A percentile compares a stretch with the other conserved stretches of the same genome.
phyloP scores from a whole-genome alignment of 2,888 invertebrate species.

The Criorhina ranunculi region DNA sequence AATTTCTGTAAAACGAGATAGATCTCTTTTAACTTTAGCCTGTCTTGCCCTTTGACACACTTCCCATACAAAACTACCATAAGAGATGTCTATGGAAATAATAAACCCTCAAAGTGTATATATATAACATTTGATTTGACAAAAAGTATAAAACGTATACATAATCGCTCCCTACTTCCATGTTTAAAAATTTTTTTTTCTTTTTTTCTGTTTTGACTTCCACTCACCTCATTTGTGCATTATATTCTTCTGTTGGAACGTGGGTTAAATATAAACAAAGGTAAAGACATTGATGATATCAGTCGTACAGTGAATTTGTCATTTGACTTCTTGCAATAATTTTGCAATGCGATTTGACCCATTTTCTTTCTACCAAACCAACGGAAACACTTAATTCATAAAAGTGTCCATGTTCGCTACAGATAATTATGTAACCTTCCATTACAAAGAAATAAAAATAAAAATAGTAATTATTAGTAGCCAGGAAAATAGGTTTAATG shows the following conservation, averaged over 20 bases:
- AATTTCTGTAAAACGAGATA: too few species aligned
- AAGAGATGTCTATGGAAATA: too few species aligned
- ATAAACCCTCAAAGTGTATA: too few species aligned
- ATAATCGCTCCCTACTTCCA: slow-evolving; percentile 1
- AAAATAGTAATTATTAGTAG: slow-evolving; percentile 5
- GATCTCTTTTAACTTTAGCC: too few species aligned
- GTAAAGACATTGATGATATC: slow-evolving; percentile 24
- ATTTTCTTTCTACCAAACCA: slow-evolving; percentile 28
- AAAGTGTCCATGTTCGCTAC: slow-evolving; percentile 13
- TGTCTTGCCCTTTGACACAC: too few species aligned
- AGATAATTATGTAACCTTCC: slow-evolving; percentile 17
- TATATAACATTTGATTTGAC: too few species aligned
- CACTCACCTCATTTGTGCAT: neutral
- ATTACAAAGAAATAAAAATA: neutral
- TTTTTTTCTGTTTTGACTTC: neutral
- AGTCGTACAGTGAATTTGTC: slow-evolving; percentile 33
- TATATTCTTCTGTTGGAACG: slow-evolving; percentile 23
- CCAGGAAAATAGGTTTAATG: neutral
- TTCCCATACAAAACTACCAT: too few species aligned
- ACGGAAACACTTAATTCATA: slow-evolving; percentile 39
- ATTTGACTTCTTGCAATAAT: slow-evolving; percentile 38
- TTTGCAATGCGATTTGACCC: slow-evolving; percentile 47
- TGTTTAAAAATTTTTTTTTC: slow-evolving; percentile 10
- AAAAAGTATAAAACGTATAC: neutral
- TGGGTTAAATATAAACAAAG: slow-evolving; percentile 21